Conservation (phyloP, 2,888 invertebrate genomes). For the Drosophila parthenogenetica region DNA sequence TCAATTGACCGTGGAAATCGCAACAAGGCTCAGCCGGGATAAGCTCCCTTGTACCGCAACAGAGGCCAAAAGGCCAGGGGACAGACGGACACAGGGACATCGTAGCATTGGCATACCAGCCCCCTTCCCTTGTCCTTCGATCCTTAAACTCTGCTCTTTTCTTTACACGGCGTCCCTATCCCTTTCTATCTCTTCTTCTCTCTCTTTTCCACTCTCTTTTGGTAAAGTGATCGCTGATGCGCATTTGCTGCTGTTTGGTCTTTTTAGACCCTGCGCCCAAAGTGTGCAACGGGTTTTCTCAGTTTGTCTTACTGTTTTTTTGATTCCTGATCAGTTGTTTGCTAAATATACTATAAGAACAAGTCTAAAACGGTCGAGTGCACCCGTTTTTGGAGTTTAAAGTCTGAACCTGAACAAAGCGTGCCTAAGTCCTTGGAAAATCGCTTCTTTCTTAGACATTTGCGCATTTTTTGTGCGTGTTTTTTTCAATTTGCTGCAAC, state of each 20-base stretch:
- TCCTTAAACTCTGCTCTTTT: slow-evolving; percentile 42
- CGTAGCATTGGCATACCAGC: not conserved
- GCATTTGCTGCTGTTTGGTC: slow-evolving; percentile 62
- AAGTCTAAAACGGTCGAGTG: not conserved
- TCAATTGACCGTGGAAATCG: slow-evolving; percentile 83
- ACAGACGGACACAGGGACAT: not conserved
- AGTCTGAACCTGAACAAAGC: slow-evolving; percentile 41
- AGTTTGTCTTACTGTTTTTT: not conserved
- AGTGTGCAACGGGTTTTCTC: not conserved
- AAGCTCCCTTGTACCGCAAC: slow-evolving; percentile 73
- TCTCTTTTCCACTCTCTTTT: not conserved
- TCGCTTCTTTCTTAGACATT: slow-evolving; percentile 58
- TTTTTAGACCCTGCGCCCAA: not conserved
- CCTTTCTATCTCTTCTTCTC: slow-evolving; percentile 23
- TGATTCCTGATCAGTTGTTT: too few relatives aligned
- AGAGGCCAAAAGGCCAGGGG: slow-evolving; percentile 27
- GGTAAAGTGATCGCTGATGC: slow-evolving; percentile 70
- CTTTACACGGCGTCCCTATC: slow-evolving; percentile 49
- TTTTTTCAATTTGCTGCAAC: slow-evolving; percentile 65
- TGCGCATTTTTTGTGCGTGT: slow-evolving; percentile 42
- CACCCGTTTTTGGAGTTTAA: not conserved
- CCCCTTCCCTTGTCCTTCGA: slow-evolving; percentile 5
- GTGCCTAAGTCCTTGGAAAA: slow-evolving; percentile 75
- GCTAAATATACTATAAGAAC: too few relatives aligned
- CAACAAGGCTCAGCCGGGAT: slow-evolving; percentile 82